These are phyloP conservation scores for Willisornis vidua DNA, from an alignment of 2,113 vertebrate species.

Conservation along the genomic window DNA sequence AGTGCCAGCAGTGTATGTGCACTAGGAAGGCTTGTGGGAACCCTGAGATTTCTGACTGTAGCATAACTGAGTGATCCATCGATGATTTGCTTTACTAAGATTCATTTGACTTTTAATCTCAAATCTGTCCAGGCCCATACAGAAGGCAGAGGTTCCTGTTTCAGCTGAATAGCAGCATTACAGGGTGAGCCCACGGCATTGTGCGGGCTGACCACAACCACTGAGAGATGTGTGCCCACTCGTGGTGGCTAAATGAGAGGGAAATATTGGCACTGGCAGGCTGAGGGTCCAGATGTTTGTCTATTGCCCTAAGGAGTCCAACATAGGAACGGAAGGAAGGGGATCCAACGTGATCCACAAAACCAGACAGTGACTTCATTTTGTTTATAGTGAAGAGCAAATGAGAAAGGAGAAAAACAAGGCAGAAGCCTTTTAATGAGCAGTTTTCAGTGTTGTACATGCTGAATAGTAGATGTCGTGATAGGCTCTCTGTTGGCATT, in stretches of 20 bases:
- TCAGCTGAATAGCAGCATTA: neutral
- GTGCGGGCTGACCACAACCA: neutral
- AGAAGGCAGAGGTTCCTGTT: neutral
- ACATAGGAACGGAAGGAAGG: constrained; percentile 32
- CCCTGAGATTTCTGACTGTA: constrained; percentile 19
- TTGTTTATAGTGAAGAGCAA: neutral
- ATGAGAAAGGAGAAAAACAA: constrained; percentile 3
- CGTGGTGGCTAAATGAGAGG: neutral
- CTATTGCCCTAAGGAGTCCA: neutral
- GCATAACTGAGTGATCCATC: neutral
- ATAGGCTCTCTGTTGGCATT: neutral
- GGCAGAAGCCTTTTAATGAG: neutral
- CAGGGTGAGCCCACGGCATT: neutral
- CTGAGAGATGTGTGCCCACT: neutral
- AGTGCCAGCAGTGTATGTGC: neutral
- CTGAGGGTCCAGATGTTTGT: neutral
- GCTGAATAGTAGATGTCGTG: neutral
- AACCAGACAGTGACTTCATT: constrained; percentile 29
- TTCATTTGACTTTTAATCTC: neutral
- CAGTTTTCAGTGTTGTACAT: neutral
- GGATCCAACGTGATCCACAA: neutral
- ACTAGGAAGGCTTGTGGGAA: neutral
- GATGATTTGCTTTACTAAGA: neutral
- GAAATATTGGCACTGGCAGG: neutral
- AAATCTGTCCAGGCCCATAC: neutral